Base-by-base conservation (phyloP, 2,113 vertebrate species). In the Orthonyx spaldingii region DNA sequence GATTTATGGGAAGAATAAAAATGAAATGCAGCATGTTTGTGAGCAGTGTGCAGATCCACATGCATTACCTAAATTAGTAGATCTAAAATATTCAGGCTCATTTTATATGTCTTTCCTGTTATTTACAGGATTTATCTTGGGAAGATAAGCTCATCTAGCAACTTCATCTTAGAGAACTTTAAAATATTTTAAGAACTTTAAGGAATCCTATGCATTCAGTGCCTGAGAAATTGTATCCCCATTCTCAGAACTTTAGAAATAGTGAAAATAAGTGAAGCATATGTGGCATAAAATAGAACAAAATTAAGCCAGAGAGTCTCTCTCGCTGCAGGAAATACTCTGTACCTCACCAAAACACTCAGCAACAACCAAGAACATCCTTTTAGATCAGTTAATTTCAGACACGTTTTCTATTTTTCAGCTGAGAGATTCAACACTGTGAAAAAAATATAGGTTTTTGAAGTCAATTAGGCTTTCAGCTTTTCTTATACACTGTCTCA, bases 1-100 rank as follows among this genome's bases (percentile, higher is more conserved):
- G 50, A 96, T 95, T 96, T 93, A 94, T 69, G 11, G 39, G 39
- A 77, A 61, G 46, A 89, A 83, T 96, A 80, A 96, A 97, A 93
- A 87, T 91, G 70, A 95, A 96, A 95, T 91, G 84, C 63, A 90
- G 42, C 32, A 6, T 89, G 74, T 91, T 96, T 96, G 89, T 76
- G 74, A 78, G 55, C 47, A 90, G 37, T 71, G 77, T 92, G 72
- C 70, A 83, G 71, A 93, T 81, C 42, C 4, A 6, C 74, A 82
- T 13, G 6, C 50, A 71, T 93, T 96, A 91, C 44, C 59, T 91
- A 86, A 91, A 96, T 94, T 85, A 94, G 78, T 49, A 91, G 46
- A 61, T 70, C 46, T 90, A 84, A 96, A 96, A 89, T 90, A 90
- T 78, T 94, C 60, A n/a, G 50, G 35, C 84, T 86, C 35, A 78